Evolutionary conservation across 2,797 vertebrate genomes (phyloP).

Genomic region (Pseudochromis fuscus): DNA sequence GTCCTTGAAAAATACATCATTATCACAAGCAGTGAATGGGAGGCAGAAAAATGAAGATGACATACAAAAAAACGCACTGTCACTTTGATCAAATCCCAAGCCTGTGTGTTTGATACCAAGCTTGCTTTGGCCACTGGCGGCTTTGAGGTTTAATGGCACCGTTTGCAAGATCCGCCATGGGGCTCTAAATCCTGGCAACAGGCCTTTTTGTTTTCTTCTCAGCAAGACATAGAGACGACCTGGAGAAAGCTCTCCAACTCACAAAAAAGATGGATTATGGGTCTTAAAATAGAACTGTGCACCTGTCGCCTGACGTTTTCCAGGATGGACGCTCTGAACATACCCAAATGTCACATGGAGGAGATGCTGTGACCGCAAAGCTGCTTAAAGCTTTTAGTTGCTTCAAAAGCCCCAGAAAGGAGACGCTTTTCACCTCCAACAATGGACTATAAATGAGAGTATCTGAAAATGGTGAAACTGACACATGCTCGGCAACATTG

Average conservation of each 20-base stretch:
- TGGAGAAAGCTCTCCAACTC: conserved; percentile 54
- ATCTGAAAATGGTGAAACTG: too few species aligned
- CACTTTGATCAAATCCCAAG: conserved; percentile 54
- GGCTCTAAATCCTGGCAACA: conserved; percentile 45
- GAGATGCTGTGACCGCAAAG: conserved; percentile 46
- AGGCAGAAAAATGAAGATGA: conserved; percentile 44
- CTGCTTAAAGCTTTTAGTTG: conserved; percentile 33
- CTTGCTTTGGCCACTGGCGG: conserved; percentile 20
- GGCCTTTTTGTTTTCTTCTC: conserved; percentile 56
- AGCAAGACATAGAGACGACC: conserved; percentile 44
- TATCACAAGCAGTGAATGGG: conserved; percentile 24
- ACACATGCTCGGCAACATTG: background rate
- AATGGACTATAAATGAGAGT: background rate
- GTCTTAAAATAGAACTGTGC: conserved; percentile 64
- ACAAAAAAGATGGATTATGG: conserved; percentile 63
- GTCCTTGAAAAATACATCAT: conserved; percentile 10
- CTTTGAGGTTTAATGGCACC: conserved; percentile 46
- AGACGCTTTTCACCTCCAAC: conserved; percentile 12
- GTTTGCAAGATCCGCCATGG: conserved; percentile 32
- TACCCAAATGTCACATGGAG: conserved; percentile 65
- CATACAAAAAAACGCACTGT: conserved; percentile 25
- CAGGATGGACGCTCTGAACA: conserved; percentile 43
- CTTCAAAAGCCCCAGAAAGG: conserved; percentile 10
- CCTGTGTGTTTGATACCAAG: conserved; percentile 27
- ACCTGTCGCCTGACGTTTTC: conserved; percentile 68